Evolutionary conservation across 2,888 invertebrate genomes (phyloP).

Genomic region (Pseudolycoriella hygida): DNA sequence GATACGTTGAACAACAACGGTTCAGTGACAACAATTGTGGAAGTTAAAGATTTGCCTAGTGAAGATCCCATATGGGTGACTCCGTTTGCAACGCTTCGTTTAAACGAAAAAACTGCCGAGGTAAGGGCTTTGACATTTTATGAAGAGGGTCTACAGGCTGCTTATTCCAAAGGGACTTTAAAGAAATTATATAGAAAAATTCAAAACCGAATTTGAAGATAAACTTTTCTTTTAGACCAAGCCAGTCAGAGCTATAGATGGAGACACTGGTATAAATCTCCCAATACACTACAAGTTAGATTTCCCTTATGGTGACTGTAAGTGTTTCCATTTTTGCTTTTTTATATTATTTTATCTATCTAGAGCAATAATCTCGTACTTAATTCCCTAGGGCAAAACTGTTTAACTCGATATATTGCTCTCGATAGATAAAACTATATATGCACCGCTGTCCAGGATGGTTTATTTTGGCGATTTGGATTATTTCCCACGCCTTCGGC

Average conservation of each 20-base stretch:
- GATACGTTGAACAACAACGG: slow-evolving; percentile 26
- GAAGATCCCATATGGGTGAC: slow-evolving; percentile 40
- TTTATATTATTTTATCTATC: too few species aligned
- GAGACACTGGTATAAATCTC: slow-evolving; percentile 39
- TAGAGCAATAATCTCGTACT: too few species aligned
- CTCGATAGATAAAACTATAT: too few species aligned
- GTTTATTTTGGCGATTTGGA: too few species aligned
- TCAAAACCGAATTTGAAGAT: too few species aligned
- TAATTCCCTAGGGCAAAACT: too few species aligned
- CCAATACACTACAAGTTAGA: slow-evolving; percentile 34
- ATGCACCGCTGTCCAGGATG: too few species aligned
- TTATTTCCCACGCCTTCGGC: too few species aligned
- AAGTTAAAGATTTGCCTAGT: slow-evolving; percentile 39
- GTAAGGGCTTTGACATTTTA: slow-evolving; percentile 5
- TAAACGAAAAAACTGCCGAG: slow-evolving; percentile 34
- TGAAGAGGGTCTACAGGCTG: not conserved
- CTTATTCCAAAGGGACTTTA: too few species aligned
- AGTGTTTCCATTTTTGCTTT: not conserved
- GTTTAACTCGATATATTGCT: not conserved
- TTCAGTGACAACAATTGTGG: slow-evolving; percentile 31
- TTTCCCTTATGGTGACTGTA: slow-evolving; percentile 13
- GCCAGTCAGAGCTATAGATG: slow-evolving; percentile 35
- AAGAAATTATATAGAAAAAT: too few species aligned
- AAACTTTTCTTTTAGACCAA: not conserved
- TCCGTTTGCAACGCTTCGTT: slow-evolving; percentile 36